Evolutionary conservation across 1,140 invertebrate genomes (phyloP), one percentile per base, ranked within the genome.

Genomic region (Drosophila biarmipes): DNA sequence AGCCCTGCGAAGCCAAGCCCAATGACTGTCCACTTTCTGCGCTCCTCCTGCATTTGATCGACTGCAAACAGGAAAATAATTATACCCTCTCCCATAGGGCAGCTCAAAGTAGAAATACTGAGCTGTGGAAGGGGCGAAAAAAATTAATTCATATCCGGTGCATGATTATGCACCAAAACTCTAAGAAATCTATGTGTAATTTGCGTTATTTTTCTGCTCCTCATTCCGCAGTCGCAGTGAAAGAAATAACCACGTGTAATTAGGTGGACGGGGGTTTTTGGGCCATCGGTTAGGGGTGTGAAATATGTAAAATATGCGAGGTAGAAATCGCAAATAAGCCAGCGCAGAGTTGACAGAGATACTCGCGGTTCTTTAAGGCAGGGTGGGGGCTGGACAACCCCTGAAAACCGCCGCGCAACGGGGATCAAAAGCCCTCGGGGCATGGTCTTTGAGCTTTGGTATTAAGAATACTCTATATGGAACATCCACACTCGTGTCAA

Each of bases 101-200:
- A 69, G 58, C 38, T 46, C 24, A 21, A 63, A 62, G 48, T 12
- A 7, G 45, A 73, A 51, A 42, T 59, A 15, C 11, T 19, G 8
- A 40, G 4, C 11, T 14, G 5, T 14, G 40, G 61, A 51, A 35
- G 46, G 54, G 62, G 52, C 59, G 58, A 76, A 76, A 76, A 84
- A 76, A 84, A 79, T 87, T 79, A 86, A 87, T 87, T 87, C 82
- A 87, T 84, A 84, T 87, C 82, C 82, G 82, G 79, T 89, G 59
- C 58, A 89, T 87, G 82, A 87, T 87, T 87, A 87, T 87, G 86
- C 82, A 87, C 79, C 71, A 73, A 89, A 87, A 87, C 84, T 78
- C 82, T 84, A 82, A 89, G 84, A 86, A 86, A 82, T 82, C 74
- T 71, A 77, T 84, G 75, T 85, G 73, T 79, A 85, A 86, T 85